A percentile compares a stretch with the other conserved stretches of the same genome.
These are phyloP conservation scores for Tachuris rubrigastra DNA, from an alignment of 2,113 vertebrate species.

Conservation along the genomic window DNA sequence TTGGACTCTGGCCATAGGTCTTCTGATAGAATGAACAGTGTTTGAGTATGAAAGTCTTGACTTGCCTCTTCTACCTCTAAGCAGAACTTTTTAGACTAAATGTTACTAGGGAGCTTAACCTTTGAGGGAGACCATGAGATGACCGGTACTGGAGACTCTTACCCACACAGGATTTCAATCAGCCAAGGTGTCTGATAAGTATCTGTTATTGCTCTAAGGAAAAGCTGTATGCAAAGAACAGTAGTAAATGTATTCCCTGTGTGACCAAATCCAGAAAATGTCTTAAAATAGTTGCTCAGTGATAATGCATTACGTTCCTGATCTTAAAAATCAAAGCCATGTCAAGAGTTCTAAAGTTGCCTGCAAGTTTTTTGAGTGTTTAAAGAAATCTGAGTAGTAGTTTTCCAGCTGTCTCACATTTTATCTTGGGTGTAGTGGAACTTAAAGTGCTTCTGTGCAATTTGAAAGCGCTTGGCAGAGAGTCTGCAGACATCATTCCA, in stretches of 20 bases:
- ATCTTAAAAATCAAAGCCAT: background rate
- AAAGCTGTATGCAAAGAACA: background rate
- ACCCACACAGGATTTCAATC: rapidly evolving
- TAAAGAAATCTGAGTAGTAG: background rate
- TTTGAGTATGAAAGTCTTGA: background rate
- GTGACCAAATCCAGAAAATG: background rate
- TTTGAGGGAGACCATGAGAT: background rate
- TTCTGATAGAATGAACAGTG: background rate
- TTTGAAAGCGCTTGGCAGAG: background rate
- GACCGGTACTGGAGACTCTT: background rate
- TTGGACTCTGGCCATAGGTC: background rate
- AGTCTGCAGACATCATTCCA: background rate
- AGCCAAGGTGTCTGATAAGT: background rate
- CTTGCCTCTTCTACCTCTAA: background rate
- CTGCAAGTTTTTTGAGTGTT: background rate
- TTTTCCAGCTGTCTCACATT: background rate
- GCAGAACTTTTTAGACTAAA: background rate
- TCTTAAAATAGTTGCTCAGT: background rate
- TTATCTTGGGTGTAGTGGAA: background rate
- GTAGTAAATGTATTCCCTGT: background rate
- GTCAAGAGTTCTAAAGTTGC: background rate
- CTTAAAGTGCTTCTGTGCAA: background rate
- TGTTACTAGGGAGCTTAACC: background rate
- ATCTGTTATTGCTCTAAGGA: background rate
- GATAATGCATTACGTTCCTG: background rate